Evolutionary conservation across 2,888 invertebrate genomes (phyloP), one percentile per base, ranked within the genome.

Genomic region (Emmelina monodactyla): DNA sequence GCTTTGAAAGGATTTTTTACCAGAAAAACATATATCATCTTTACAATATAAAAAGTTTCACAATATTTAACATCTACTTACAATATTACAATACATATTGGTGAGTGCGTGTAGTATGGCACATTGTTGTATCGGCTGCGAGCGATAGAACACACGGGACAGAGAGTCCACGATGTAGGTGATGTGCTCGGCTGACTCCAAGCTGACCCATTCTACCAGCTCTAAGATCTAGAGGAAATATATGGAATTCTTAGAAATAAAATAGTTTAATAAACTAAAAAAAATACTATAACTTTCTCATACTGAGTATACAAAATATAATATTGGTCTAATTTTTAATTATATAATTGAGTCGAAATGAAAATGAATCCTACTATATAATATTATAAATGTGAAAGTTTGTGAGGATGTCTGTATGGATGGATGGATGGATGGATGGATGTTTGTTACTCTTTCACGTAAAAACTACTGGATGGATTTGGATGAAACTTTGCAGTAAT

Each of bases 11-110:
- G n/a, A n/a, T n/a, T n/a, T n/a, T n/a, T n/a, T n/a, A n/a, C n/a
- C n/a, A n/a, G n/a, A n/a, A n/a, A n/a, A n/a, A n/a, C n/a, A n/a
- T n/a, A n/a, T n/a, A n/a, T n/a, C n/a, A n/a, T n/a, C n/a, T n/a
- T n/a, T n/a, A n/a, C n/a, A n/a, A n/a, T n/a, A n/a, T n/a, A n/a
- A n/a, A n/a, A n/a, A n/a, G n/a, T n/a, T n/a, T n/a, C n/a, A n/a
- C 9, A 6, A 19, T 19, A 6, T 19, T 6, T 19, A 19, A 19
- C 19, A 19, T 19, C 9, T 16, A 55, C 69, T 64, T 41, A 80
- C 81, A 42, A 80, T 43, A 44, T 79, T 79, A 2, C 53, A 51
- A 37, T 76, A 78, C 67, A 76, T 65, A 11, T 55, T 54, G 12
- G 66, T 59, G 12, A 81, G 43, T 9, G 56, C 53, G 4, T 50